phyloP scores from a whole-genome alignment of 2,797 vertebrate genomes.

The Pseudocheirus occidentalis region DNA sequence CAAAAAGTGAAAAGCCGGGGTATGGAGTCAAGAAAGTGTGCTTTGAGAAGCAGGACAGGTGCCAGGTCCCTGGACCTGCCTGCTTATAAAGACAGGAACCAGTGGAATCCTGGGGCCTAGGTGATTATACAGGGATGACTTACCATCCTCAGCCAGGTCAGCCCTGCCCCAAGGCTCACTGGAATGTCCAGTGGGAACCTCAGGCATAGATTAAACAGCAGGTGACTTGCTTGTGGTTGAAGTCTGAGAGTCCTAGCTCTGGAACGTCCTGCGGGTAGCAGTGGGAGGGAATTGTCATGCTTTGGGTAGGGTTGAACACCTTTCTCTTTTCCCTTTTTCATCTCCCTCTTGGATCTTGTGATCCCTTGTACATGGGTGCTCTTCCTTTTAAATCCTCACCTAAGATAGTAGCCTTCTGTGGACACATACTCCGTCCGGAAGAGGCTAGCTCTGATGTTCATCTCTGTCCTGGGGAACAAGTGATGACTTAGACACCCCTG shows the following conservation, averaged over 20 bases:
- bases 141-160: background rate
- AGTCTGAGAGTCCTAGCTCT: background rate
- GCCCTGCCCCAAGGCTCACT: background rate
- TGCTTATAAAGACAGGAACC: background rate
- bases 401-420: background rate
- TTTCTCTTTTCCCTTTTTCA: background rate
- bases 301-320: too few species aligned
- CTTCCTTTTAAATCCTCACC: background rate
- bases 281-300: background rate
- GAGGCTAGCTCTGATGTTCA: background rate
- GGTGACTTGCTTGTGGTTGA: background rate
- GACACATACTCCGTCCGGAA: background rate
- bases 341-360: background rate
- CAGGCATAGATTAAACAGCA: too few species aligned
- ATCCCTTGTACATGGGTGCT: background rate
- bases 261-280: background rate
- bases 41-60: background rate
- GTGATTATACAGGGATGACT: background rate
- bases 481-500: background rate
- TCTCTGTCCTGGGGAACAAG: background rate
- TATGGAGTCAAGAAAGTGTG: background rate
- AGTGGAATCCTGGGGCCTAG: background rate
- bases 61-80: background rate
- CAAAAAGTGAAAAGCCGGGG: background rate
- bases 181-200: background rate